These are phyloP conservation scores for Connochaetes taurinus DNA, from an alignment of 2,113 vertebrate species.

Conservation along the genomic window DNA sequence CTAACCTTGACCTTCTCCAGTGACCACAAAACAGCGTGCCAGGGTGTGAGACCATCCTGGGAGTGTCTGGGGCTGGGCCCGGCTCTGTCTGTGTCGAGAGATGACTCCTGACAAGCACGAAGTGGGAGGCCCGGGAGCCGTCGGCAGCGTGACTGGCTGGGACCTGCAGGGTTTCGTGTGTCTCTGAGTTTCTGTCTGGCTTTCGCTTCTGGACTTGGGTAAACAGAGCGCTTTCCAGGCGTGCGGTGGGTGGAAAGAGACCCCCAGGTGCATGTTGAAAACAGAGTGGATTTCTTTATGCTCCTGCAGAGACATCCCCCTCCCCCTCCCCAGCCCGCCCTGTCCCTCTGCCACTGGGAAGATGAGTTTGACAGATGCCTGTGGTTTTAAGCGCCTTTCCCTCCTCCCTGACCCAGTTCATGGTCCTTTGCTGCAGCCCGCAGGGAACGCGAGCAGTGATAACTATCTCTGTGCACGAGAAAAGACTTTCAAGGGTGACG, in stretches of 20 bases:
- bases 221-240: accelerated
- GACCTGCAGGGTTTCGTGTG: accelerated
- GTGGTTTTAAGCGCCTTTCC: not conserved
- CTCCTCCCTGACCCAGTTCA: not conserved
- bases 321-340: accelerated
- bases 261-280: accelerated
- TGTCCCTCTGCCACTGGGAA: accelerated
- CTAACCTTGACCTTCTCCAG: not conserved
- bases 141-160: not conserved
- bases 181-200: accelerated
- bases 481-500: accelerated
- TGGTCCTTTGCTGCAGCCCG: accelerated
- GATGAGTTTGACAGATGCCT: accelerated
- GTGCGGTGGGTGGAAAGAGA: accelerated
- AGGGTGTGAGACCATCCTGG: not conserved
- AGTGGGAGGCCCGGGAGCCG: not conserved
- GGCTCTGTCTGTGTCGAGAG: not conserved
- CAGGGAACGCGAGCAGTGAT: accelerated
- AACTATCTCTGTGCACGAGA: accelerated
- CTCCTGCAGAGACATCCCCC: accelerated
- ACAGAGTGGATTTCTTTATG: accelerated
- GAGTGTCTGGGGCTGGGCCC: not conserved
- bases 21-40: not conserved
- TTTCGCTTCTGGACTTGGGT: accelerated
- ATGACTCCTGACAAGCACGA: not conserved